Base-by-base conservation (phyloP, 2,888 invertebrate genomes). In the Dione vanillae region DNA sequence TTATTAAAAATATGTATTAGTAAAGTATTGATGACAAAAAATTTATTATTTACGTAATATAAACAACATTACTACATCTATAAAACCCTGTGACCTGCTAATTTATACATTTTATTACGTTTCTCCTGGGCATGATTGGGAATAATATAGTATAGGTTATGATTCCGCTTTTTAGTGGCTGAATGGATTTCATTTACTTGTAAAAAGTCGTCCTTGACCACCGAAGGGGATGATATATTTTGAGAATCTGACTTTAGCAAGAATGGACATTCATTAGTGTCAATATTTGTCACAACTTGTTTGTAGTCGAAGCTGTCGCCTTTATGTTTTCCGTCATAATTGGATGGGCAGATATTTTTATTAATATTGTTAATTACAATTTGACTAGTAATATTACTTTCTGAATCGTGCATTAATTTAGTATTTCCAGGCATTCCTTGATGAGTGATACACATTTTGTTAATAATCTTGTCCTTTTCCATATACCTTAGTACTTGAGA, bases 91-190 rank as follows among this genome's bases (percentile, higher is more conserved):
- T 92, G 92, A 45, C 91, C 85, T 67, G 91, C 89, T 40, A 91
- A 80, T 83, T 88, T 90, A 69, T 88, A 89, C 88, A 90, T 91
- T 83, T 90, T 92, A 71, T 76, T 73, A 75, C 87, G 87, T 83
- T 85, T 90, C 71, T 89, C 88, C 19, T 87, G 83, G 54, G 83
- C 71, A 71, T 85, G 83, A 71, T 80, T 81, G 35, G 82, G 79
- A 9, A 81, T 73, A 40, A 85, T 74, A 68, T 80, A 78, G 67
- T 82, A 81, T 47, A 86, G 68, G 85, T 88, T 78, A 79, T 52
- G 80, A 76, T 75, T 75, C 77, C 70, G 81, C 74, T 74, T 76
- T 77, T 70, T 73, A 69, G 65, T 72, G 67, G 47, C 51, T 68
- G 52, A 74, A 69, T 56, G 74, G 75, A 16, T 74, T 51, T 49